Conservation (phyloP, 2,113 vertebrate species). For the Anarhynchus alexandrinus region DNA sequence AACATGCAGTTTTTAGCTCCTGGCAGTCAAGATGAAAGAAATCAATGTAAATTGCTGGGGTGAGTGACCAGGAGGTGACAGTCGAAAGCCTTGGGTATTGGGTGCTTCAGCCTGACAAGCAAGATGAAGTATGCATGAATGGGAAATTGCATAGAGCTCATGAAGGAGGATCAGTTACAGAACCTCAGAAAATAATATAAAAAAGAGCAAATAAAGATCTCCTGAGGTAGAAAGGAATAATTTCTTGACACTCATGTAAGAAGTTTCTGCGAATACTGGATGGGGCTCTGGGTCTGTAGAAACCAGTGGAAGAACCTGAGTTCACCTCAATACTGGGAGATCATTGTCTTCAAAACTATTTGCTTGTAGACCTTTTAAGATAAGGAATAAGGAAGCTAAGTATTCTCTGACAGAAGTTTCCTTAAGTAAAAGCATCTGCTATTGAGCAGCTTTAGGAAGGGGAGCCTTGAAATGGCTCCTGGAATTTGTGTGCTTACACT, state of each 20-base stretch:
- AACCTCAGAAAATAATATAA: not conserved
- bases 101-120: not conserved
- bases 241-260: not conserved
- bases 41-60: constrained; percentile 20
- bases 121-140: not conserved
- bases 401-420: not conserved
- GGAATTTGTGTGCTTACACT: not conserved
- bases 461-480: not conserved
- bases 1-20: constrained; percentile 27
- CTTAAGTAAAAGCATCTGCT: not conserved
- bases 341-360: not conserved
- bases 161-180: not conserved
- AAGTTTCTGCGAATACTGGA: not conserved
- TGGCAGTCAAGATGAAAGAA: constrained; percentile 6
- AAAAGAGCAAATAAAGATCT: not conserved
- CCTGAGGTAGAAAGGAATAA: not conserved
- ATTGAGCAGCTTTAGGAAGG: not conserved
- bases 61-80: constrained; percentile 41
- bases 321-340: not conserved
- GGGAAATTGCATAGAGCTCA: not conserved
- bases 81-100: not conserved
- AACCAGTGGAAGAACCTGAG: not conserved
- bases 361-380: not conserved
- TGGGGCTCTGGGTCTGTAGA: not conserved
- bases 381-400: not conserved